A percentile compares a stretch with the other conserved stretches of the same genome.
phyloP scores from a whole-genome alignment of 2,888 invertebrate genomes.

The Diogma glabrata region DNA sequence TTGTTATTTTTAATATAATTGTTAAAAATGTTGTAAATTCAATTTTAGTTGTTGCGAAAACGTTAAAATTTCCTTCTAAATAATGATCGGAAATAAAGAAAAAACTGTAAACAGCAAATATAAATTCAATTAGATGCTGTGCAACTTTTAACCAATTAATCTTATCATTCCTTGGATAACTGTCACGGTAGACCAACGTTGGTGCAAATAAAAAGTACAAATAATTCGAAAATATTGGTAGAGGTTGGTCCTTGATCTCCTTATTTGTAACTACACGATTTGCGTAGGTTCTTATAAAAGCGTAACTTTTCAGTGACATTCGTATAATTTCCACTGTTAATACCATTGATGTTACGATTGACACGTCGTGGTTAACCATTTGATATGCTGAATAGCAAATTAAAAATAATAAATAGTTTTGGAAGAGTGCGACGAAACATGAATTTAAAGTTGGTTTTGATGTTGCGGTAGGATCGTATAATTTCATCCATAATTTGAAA shows the following conservation, averaged over 20 bases:
- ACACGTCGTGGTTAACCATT: slow-evolving; percentile 19
- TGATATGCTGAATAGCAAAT: not conserved
- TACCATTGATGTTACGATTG: slow-evolving; percentile 31
- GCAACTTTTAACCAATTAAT: slow-evolving; percentile 60
- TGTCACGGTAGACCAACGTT: slow-evolving; percentile 47
- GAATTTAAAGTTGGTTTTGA: not conserved
- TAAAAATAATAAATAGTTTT: not conserved
- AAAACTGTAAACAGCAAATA: slow-evolving; percentile 27
- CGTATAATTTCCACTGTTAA: slow-evolving; percentile 45
- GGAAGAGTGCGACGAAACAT: not conserved
- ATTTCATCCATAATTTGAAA: not conserved
- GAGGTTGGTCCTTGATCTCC: slow-evolving; percentile 19
- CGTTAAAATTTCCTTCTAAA: not conserved
- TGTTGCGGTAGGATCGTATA: not conserved
- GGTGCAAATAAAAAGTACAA: slow-evolving; percentile 76
- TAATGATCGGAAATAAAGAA: not conserved
- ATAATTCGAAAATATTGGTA: slow-evolving; percentile 58
- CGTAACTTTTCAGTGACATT: slow-evolving; percentile 77
- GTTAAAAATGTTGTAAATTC: slow-evolving; percentile 46
- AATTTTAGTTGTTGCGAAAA: slow-evolving; percentile 31
- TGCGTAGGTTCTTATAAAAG: slow-evolving; percentile 62
- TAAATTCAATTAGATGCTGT: slow-evolving; percentile 56
- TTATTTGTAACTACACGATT: slow-evolving; percentile 33
- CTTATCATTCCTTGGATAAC: slow-evolving; percentile 60
- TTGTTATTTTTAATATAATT: slow-evolving; percentile 39